Conservation (phyloP, 2,797 vertebrate genomes). For the Lithobates sylvaticus region DNA sequence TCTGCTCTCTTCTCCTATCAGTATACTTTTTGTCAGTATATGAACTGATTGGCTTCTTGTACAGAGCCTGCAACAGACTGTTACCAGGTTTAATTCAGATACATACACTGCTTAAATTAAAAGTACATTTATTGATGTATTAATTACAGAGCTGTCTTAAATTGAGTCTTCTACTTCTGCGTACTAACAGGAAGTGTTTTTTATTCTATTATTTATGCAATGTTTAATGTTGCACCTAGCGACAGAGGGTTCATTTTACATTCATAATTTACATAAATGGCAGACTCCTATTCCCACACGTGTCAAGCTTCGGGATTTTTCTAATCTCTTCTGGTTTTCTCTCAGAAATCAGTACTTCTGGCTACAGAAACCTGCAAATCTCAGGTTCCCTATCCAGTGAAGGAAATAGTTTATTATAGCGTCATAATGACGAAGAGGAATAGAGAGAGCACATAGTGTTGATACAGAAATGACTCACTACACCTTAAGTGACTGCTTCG, state of each 20-base stretch:
- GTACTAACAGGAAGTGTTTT: not conserved
- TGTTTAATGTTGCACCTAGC: not conserved
- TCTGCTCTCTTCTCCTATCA: too few species aligned
- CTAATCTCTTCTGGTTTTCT: not conserved
- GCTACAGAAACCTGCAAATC: not conserved
- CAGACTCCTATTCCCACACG: not conserved
- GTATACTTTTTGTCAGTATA: too few species aligned
- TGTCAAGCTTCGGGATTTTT: not conserved
- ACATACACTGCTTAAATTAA: too few species aligned
- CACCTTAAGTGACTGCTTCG: conserved; percentile 25
- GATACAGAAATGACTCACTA: conserved; percentile 36
- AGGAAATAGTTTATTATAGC: conserved; percentile 20
- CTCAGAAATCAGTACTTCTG: not conserved
- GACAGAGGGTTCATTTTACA: not conserved
- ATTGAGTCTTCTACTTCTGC: too few species aligned
- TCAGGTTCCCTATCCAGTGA: not conserved
- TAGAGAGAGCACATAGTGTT: not conserved
- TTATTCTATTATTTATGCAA: not conserved
- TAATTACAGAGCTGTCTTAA: too few species aligned
- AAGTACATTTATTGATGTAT: too few species aligned
- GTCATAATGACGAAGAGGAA: conserved; percentile 14
- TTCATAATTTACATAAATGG: not conserved
- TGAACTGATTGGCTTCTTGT: too few species aligned
- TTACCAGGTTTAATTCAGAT: too few species aligned
- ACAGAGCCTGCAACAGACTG: too few species aligned